Conservation (phyloP, 2,888 invertebrate species). For the Lacanobia oleracea region DNA sequence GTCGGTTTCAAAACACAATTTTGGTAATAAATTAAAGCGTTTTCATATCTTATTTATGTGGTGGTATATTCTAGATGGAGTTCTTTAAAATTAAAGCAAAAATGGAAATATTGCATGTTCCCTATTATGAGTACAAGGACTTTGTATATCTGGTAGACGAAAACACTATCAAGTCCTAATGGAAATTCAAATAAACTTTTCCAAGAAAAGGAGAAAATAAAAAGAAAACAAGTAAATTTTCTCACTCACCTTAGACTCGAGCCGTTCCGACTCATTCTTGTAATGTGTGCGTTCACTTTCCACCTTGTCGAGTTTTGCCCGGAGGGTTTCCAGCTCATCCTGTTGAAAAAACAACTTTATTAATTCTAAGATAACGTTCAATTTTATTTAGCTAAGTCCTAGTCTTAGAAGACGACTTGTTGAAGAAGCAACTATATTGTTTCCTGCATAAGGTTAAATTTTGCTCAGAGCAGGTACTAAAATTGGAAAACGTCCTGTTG, state of each 20-base stretch:
- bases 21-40: too few relatives aligned
- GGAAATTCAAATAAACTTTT: conserved; percentile 32
- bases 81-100: too few relatives aligned
- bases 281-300: conserved; percentile 96
- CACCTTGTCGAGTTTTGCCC: conserved; percentile 95
- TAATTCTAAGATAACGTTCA: conserved; percentile 2
- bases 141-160: too few relatives aligned
- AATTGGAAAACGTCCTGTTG: too few relatives aligned
- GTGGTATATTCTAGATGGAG: too few relatives aligned
- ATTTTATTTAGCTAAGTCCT: not conserved
- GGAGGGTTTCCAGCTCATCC: conserved; percentile 96
- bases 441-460: conserved; percentile 6
- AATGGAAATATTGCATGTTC: too few relatives aligned
- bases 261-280: conserved; percentile 96
- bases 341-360: conserved; percentile 81
- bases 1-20: too few relatives aligned
- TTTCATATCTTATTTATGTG: too few relatives aligned
- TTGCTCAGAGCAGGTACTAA: not conserved
- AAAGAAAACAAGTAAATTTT: conserved; percentile 30
- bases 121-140: too few relatives aligned
- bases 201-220: conserved; percentile 28
- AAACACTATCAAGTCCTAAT: not conserved
- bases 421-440: conserved; percentile 68
- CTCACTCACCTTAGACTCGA: conserved; percentile 96
- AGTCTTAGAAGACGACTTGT: conserved; percentile 87